Evolutionary conservation across 1,140 invertebrate genomes (phyloP), one percentile per base, ranked within the genome.

Genomic region (Drosophila lini): DNA sequence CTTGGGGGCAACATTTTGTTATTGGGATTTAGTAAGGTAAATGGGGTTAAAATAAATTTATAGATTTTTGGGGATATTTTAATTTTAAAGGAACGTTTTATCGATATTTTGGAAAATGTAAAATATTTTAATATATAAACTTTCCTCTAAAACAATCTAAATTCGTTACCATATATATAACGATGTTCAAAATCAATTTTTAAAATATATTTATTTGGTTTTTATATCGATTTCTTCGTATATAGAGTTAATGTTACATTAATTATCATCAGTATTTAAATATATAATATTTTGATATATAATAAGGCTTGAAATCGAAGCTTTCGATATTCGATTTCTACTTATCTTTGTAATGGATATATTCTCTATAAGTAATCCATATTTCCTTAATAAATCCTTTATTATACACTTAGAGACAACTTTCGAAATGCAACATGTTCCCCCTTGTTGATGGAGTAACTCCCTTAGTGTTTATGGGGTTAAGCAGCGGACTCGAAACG

Each of bases 401-500:
- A 5, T 3, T 6, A 31, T 16, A 5, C 0, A 6, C 4, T n/a
- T 11, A 13, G 4, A 44, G 5, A 3, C 16, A 5, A 44, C 16
- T 11, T 44, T 22, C 2, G 0, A 2, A 9, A 15, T 28, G 0
- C 15, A n/a, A n/a, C 10, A 52, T 13, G 0, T 16, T 36, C 4
- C 3, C 3, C 3, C 16, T 36, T 55, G 16, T 4, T 32, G 41
- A 11, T 34, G 11, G 15, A 64, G 15, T 15, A 6, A 59, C 16
- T 22, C 16, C 2, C 5, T 7, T 7, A n/a, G 2, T 1, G 11
- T 9, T 56, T 70, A n/a, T 61, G 40, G 74, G 74, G 74, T 78
- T 78, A 78, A 78, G 22, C 65, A 71, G 68, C 52, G 36, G 38
- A 31, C 42, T 41, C 65, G 36, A 36, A 59, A 41, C 52, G 28